Evolutionary conservation across 2,797 vertebrate species (phyloP).

Genomic region (Octomys mimax): DNA sequence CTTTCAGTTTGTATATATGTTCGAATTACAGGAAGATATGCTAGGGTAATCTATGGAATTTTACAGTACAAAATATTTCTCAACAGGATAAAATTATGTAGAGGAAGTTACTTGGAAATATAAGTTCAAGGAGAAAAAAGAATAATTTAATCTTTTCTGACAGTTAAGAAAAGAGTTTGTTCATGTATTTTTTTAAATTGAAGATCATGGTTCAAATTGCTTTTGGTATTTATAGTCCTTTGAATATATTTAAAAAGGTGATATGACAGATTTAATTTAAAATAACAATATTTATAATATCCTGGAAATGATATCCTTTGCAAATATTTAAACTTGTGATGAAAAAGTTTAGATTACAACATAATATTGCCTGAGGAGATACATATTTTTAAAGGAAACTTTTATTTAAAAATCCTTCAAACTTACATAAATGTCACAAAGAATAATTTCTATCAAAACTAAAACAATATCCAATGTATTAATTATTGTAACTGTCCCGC

Average conservation of each 20-base stretch:
- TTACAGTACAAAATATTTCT: conserved; percentile 42
- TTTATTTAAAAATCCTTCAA: conserved; percentile 61
- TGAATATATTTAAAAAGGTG: conserved; percentile 65
- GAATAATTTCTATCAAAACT: conserved; percentile 33
- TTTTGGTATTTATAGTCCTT: conserved; percentile 69
- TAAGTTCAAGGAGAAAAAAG: conserved; percentile 67
- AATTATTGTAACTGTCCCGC: no score
- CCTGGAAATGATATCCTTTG: conserved; percentile 69
- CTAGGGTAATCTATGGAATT: conserved; percentile 49
- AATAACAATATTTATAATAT: conserved; percentile 71
- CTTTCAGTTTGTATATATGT: conserved; percentile 48
- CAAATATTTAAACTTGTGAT: conserved; percentile 69
- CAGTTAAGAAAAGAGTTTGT: conserved; percentile 50
- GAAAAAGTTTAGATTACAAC: conserved; percentile 59
- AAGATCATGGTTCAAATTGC: conserved; percentile 60
- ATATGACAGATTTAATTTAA: conserved; percentile 78
- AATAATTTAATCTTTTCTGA: conserved; percentile 74
- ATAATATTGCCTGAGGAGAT: conserved; percentile 46
- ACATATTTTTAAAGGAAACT: conserved; percentile 33
- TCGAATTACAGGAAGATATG: conserved; percentile 31
- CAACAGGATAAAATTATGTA: conserved; percentile 68
- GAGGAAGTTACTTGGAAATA: conserved; percentile 62
- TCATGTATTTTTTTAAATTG: conserved; percentile 74
- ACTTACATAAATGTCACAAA: conserved; percentile 43
- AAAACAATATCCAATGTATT: background rate